A percentile compares a stretch with the other conserved stretches of the same genome.
phyloP scores from a whole-genome alignment of 2,888 invertebrate species.

The Diplazon laetatorius region DNA sequence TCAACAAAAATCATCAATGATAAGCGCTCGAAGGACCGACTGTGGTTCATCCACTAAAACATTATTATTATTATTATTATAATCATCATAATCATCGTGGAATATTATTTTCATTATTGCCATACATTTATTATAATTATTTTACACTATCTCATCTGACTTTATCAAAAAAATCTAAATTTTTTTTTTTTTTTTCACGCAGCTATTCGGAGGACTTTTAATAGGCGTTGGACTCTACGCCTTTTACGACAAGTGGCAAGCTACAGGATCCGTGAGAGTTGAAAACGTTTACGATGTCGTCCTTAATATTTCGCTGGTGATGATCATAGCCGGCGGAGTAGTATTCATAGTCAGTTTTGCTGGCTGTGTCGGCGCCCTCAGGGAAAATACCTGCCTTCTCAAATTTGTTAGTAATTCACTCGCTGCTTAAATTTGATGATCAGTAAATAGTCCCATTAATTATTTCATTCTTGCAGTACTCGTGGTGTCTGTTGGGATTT shows the following conservation, averaged over 20 bases:
- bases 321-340: slow-evolving; percentile 94
- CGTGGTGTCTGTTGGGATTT: slow-evolving; percentile 92
- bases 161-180: neutral
- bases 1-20: no score
- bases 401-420: slow-evolving; percentile 89
- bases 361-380: slow-evolving; percentile 94
- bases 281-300: slow-evolving; percentile 95
- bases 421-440: neutral
- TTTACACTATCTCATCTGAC: no score
- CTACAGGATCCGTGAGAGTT: slow-evolving; percentile 91
- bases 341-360: slow-evolving; percentile 97
- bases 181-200: slow-evolving; percentile 66
- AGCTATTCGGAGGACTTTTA: slow-evolving; percentile 94
- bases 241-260: slow-evolving; percentile 96
- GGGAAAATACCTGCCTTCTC: slow-evolving; percentile 95
- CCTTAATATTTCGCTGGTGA: slow-evolving; percentile 94
- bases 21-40: no score
- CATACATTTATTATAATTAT: no score
- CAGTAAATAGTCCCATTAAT: neutral
- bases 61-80: neutral
- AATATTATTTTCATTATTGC: no score
- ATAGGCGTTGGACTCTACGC: slow-evolving; percentile 95
- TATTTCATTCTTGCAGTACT: slow-evolving; percentile 87
- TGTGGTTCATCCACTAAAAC: no score
- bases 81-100: no score